These are phyloP conservation scores for Perizoma flavofasciatum DNA, from an alignment of 2,888 invertebrate species.

Conservation along the genomic window DNA sequence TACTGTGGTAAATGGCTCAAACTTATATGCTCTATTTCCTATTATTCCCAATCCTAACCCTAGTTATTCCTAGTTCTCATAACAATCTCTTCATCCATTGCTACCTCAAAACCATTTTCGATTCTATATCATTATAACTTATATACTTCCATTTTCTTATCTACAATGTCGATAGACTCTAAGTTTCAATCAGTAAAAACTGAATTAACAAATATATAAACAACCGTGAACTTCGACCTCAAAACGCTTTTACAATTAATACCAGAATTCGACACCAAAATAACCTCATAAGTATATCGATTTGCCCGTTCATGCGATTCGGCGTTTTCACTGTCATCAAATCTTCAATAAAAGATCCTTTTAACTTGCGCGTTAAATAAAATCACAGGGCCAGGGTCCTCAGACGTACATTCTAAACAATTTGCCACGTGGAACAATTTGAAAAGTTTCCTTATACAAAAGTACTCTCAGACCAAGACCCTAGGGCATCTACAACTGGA, in stretches of 20 bases:
- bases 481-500: constrained; percentile 25
- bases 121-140: not conserved
- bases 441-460: constrained; percentile 35
- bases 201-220: not conserved
- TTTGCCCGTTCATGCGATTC: constrained; percentile 33
- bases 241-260: not conserved
- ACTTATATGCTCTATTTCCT: not conserved
- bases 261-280: constrained; percentile 28
- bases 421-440: constrained; percentile 19
- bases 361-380: constrained; percentile 28
- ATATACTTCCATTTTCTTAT: no score
- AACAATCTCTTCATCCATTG: not conserved
- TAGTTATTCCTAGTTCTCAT: not conserved
- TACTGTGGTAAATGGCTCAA: constrained; percentile 3
- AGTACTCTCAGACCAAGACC: constrained; percentile 41
- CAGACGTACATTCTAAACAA: constrained; percentile 28
- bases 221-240: not conserved
- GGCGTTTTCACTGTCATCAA: constrained; percentile 23
- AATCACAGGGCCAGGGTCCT: constrained; percentile 28
- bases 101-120: not conserved
- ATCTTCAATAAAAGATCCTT: constrained; percentile 7
- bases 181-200: not conserved
- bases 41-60: not conserved
- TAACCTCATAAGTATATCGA: constrained; percentile 25
- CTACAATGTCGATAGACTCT: not conserved